phyloP scores from a whole-genome alignment of 2,888 invertebrate species.

The Schrankia costaestrigalis region DNA sequence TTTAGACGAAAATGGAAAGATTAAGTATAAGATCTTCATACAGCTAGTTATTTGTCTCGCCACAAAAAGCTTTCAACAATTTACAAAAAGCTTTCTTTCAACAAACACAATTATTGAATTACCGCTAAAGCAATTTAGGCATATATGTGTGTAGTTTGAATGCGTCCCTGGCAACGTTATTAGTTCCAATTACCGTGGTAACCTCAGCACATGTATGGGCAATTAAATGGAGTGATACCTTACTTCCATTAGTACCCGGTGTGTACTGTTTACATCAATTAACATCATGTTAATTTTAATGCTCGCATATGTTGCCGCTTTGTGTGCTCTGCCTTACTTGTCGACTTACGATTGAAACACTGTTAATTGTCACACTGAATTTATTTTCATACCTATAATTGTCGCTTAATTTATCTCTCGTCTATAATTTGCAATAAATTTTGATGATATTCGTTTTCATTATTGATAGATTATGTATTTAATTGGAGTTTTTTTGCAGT shows the following conservation, averaged over 20 bases:
- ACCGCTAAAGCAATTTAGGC: constrained; percentile 46
- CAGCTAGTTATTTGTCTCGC: background rate
- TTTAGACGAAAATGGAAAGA: too few species aligned
- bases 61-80: background rate
- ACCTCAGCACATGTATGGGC: constrained; percentile 76
- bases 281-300: constrained; percentile 71
- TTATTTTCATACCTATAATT: too few species aligned
- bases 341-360: constrained; percentile 29
- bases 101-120: constrained; percentile 37
- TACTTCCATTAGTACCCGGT: constrained; percentile 72
- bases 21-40: too few species aligned
- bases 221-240: constrained; percentile 79
- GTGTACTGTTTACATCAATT: constrained; percentile 76
- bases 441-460: too few species aligned
- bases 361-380: constrained; percentile 30
- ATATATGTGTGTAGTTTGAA: constrained; percentile 48
- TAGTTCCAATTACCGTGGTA: constrained; percentile 76
- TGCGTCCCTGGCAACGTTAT: constrained; percentile 64
- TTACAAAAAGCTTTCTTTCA: constrained; percentile 10
- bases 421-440: too few species aligned
- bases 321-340: constrained; percentile 42
- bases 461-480: too few species aligned
- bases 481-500: too few species aligned
- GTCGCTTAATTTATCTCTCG: constrained; percentile 21
- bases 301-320: constrained; percentile 51